Percentiles rank a stretch among this genome's conserved stretches.
Evolutionary conservation across 92 coral and sea anemone species (phyloP).

Genomic region (Phenganax marumi): DNA sequence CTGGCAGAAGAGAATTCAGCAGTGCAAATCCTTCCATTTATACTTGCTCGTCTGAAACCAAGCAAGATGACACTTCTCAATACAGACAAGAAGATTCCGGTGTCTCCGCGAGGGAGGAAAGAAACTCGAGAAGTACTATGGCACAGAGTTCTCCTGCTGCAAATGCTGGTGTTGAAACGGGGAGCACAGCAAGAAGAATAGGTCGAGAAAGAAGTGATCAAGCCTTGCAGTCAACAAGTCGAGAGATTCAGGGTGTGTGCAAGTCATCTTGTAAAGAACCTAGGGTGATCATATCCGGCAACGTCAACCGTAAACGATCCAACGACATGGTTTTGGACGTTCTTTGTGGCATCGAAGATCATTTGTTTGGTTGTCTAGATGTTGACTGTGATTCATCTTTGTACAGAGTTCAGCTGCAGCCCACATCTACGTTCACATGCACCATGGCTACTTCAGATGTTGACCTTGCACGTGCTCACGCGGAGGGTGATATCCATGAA

Average conservation of each 20-base stretch:
- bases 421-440: conserved; percentile 25
- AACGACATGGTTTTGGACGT: conserved; percentile 24
- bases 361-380: conserved; percentile 26
- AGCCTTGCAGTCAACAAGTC: not conserved
- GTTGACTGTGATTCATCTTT: not conserved
- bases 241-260: not conserved
- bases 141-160: not conserved
- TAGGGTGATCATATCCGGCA: not conserved
- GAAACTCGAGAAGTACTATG: not conserved
- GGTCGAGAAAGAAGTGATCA: not conserved
- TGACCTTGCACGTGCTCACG: not conserved
- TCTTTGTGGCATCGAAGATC: conserved; percentile 41
- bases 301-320: conserved; percentile 24
- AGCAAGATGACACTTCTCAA: not conserved
- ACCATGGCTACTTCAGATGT: conserved; percentile 13
- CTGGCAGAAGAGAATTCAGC: not conserved
- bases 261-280: not conserved
- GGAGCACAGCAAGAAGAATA: not conserved
- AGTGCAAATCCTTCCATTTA: not conserved
- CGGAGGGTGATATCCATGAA: not conserved
- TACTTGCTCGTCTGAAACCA: conserved; percentile 5
- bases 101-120: not conserved
- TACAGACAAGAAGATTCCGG: conserved; percentile 16
- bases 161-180: too few relatives aligned
- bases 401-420: not conserved